Base-by-base conservation (phyloP, 2,113 vertebrate genomes). In the Ammodytes marinus region DNA sequence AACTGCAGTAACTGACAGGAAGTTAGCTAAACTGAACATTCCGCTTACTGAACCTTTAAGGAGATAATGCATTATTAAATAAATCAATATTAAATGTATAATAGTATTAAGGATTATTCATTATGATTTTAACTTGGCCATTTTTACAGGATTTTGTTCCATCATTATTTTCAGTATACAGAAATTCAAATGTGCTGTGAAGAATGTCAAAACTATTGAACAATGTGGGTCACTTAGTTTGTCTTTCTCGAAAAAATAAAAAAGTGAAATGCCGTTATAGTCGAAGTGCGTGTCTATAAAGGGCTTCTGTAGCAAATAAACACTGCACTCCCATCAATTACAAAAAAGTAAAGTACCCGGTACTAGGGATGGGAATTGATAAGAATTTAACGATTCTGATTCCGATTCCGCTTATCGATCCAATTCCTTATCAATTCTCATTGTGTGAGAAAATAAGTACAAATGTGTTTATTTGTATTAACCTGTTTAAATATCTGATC, bases 51-150 rank as follows among this genome's bases (percentile, higher is more conserved):
- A 27, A 27, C 27, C 27, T 27, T 27, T 27, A 67, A 73, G 58
- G 2, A 42, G 53, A 43, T 13, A 72, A 17, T 57, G 19, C 35
- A 61, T 58, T 5, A 13, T 14, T n/a, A 11, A 70, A 71, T 39
- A 39, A 60, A 55, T 52, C 65, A 67, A 37, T 45, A 68, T 59
- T 69, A 45, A 74, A 57, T 61, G 11, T 3, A 9, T 63, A 19
- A 15, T 52, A 58, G 52, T 40, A 69, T 57, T 45, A 58, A 17
- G 47, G 27, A 78, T 2, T 2, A n/a, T 13, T 64, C 39, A 64
- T 19, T 45, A 2, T 27, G 61, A 64, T n/a, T 63, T 61, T 61
- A 2, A 15, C 5, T 45, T n/a, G 8, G 27, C 12, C 3, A 3
- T 40, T 10, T 39, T 19, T 66, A 8, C 11, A 17, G 1, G 7